Percentiles rank a stretch among this genome's conserved stretches.
phyloP scores from a whole-genome alignment of 2,113 vertebrate species.

The Syngnathus floridae region DNA sequence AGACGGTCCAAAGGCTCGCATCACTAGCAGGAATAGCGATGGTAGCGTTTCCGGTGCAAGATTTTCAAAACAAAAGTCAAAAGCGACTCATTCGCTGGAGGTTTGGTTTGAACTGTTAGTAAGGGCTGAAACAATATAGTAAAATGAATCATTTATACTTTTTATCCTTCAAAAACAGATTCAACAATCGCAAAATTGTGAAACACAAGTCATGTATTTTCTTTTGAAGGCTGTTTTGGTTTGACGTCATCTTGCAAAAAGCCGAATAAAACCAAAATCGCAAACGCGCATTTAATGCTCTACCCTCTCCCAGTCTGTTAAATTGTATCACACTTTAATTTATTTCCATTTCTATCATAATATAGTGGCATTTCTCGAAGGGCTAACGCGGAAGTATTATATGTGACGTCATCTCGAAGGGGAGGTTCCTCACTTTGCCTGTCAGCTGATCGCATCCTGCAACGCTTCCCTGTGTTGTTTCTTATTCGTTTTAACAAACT shows the following conservation, averaged over 20 bases:
- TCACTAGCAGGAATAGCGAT: slow-evolving; percentile 15
- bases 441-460: background rate
- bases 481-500: background rate
- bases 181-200: background rate
- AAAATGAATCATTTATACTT: no score
- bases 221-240: slow-evolving; percentile 22
- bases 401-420: background rate
- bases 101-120: background rate
- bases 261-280: background rate
- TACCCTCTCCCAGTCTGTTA: background rate
- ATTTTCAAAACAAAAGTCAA: slow-evolving; percentile 41
- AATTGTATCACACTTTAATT: background rate
- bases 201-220: slow-evolving; percentile 9
- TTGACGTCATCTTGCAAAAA: background rate
- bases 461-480: background rate
- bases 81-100: background rate
- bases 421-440: slow-evolving; percentile 30
- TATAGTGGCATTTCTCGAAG: background rate
- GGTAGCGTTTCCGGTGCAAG: slow-evolving; percentile 20
- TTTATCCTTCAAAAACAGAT: background rate
- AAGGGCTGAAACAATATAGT: background rate
- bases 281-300: background rate
- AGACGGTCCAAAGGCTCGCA: slow-evolving; percentile 2
- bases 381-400: slow-evolving; percentile 17
- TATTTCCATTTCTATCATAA: background rate